Conservation (phyloP, 2,113 vertebrate species). For the Leucosticte australis region DNA sequence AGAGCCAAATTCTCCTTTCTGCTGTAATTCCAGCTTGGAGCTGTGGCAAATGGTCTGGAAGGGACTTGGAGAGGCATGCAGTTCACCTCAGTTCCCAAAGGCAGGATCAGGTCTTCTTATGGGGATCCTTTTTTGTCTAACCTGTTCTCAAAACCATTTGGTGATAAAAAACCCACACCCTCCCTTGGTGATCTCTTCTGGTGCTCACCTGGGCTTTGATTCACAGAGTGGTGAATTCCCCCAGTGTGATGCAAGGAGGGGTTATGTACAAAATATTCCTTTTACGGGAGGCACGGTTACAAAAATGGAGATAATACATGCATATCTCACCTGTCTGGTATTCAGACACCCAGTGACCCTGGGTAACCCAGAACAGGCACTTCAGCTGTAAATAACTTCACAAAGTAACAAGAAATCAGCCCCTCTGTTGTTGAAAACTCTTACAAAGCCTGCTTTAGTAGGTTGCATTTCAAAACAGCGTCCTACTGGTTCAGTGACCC, state of each 20-base stretch:
- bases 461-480: neutral
- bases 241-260: neutral
- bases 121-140: neutral
- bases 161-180: neutral
- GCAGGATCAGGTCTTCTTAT: neutral
- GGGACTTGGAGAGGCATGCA: neutral
- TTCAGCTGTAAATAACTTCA: conserved; percentile 18
- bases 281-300: neutral
- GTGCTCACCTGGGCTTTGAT: neutral
- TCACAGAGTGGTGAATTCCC: conserved; percentile 10
- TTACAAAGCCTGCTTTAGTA: neutral
- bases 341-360: conserved; percentile 40
- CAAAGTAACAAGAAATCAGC: neutral
- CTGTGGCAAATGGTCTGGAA: neutral
- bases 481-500: neutral
- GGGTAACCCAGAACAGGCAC: neutral
- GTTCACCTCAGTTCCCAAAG: neutral
- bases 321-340: conserved; percentile 55
- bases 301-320: neutral
- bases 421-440: conserved; percentile 4
- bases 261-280: conserved; percentile 32
- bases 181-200: neutral
- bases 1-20: neutral
- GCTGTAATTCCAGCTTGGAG: neutral
- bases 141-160: neutral